A percentile compares a stretch with the other conserved stretches of the same genome.
These are phyloP conservation scores for Archilochus colubris DNA, from an alignment of 2,113 vertebrate species.

Conservation along the genomic window DNA sequence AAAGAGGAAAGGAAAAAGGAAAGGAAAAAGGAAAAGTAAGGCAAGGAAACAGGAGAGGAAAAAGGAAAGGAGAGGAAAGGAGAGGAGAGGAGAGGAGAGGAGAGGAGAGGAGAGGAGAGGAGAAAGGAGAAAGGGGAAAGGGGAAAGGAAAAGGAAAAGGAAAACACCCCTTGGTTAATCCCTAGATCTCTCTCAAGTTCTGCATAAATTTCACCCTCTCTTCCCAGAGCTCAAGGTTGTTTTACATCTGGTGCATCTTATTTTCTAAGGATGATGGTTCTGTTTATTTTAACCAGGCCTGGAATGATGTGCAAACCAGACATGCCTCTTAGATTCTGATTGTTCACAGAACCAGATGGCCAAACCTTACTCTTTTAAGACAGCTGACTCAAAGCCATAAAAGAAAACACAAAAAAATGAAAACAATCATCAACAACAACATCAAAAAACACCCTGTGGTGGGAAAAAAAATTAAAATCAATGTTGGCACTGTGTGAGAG, in stretches of 20 bases:
- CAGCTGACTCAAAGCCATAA: conserved; percentile 54
- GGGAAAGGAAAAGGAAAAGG: background rate
- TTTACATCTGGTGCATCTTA: conserved; percentile 62
- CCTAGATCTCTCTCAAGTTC: conserved; percentile 28
- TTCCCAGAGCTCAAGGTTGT: background rate
- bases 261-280: conserved; percentile 2
- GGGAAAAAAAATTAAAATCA: background rate
- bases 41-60: too few relatives aligned
- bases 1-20: background rate
- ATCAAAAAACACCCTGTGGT: conserved; percentile 36
- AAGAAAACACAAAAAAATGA: conserved; percentile 58
- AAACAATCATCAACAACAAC: conserved; percentile 41
- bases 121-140: too few relatives aligned
- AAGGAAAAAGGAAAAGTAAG: too few relatives aligned
- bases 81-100: background rate
- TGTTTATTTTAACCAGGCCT: conserved; percentile 58
- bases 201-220: conserved; percentile 39
- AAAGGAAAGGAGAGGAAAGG: background rate
- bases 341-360: conserved; percentile 59
- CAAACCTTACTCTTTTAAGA: conserved; percentile 48
- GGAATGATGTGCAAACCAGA: conserved; percentile 55
- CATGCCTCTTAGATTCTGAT: conserved; percentile 14
- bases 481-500: background rate
- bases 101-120: background rate
- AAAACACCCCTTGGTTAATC: background rate